Base-by-base conservation (phyloP, 1,140 invertebrate species). In the Drosophila cardini region DNA sequence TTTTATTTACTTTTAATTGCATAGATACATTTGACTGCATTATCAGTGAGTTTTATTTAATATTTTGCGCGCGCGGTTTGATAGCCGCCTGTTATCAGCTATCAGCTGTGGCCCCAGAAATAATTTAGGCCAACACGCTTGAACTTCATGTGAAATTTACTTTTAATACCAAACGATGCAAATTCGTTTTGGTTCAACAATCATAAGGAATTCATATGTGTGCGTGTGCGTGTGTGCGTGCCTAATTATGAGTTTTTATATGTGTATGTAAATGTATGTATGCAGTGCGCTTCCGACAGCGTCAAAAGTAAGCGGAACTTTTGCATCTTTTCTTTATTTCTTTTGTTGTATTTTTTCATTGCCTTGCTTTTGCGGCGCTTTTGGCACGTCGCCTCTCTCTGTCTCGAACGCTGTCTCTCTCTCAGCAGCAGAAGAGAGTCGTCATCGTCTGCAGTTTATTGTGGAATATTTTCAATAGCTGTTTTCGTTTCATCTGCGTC, bases 181-280 rank as follows among this genome's bases (percentile, higher is more conserved):
- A 15, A 50, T 45, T 43, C 13, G 53, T 34, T 57, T 9, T 36
- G 18, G 43, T 69, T 73, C 63, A 61, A 43, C 48, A 45, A 16
- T 21, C 34, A 40, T 30, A 60, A 42, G n/a, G 15, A 62, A 18
- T 38, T 21, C 4, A 8, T 13, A 13, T 50, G 43, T 45, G 18
- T 38, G 10, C 38, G n/a, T 48, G 4, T 26, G 21, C 5, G 50
- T 73, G 56, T 18, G 50, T 73, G 56, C 30, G 57, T 56, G 61
- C 45, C 34, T 72, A 72, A 72, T 63, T 63, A 71, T 63, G 60
- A 55, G 38, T 61, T 70, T n/a, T 43, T n/a, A n/a, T n/a, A 42
- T 42, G 15, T 64, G n/a, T 18, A n/a, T 36, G 26, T 34, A 5
- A 38, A 8, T 65, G 13, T 68, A 11, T 55, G 11, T 56, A 18